phyloP scores from a whole-genome alignment of 2,888 invertebrate species.

The Eurytoma californica region DNA sequence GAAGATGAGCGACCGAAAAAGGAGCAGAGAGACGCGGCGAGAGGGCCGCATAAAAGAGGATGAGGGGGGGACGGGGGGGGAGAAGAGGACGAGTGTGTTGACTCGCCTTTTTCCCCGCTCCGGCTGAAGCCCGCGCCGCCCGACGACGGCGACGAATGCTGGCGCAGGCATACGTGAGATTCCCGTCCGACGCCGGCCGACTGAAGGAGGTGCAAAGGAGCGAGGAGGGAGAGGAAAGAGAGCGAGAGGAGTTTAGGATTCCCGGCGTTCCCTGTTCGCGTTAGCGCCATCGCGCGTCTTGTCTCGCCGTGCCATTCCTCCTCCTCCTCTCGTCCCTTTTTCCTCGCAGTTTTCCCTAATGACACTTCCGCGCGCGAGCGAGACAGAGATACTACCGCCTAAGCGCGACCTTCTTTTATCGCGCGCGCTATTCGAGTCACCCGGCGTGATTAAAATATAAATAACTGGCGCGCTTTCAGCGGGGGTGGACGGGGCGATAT shows the following conservation, averaged over 20 bases:
- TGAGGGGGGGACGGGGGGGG: slow-evolving; percentile 29
- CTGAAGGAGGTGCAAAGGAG: slow-evolving; percentile 26
- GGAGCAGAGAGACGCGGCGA: not conserved
- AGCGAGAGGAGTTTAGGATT: slow-evolving; percentile 45
- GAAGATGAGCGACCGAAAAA: slow-evolving; percentile 9
- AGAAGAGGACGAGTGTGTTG: slow-evolving; percentile 37
- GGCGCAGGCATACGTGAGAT: slow-evolving; percentile 42
- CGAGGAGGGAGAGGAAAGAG: slow-evolving; percentile 6
- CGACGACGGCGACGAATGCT: slow-evolving; percentile 40
- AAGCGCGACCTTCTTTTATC: slow-evolving; percentile 35
- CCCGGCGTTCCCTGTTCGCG: slow-evolving; percentile 38
- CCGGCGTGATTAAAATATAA: slow-evolving; percentile 45
- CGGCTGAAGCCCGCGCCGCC: slow-evolving; percentile 5
- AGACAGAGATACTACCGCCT: not conserved
- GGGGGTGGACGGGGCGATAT: not conserved
- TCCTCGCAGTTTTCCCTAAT: slow-evolving; percentile 18
- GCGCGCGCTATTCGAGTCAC: not conserved
- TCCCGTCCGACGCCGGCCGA: slow-evolving; percentile 34
- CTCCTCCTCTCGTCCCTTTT: not conserved
- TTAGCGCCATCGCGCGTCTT: slow-evolving; percentile 9
- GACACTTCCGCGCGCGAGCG: slow-evolving; percentile 13
- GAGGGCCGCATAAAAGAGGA: slow-evolving; percentile 7
- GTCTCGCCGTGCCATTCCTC: not conserved
- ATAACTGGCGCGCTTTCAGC: slow-evolving; percentile 10
- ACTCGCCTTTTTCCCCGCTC: slow-evolving; percentile 46